Base-by-base conservation (phyloP, 1,140 invertebrate genomes). In the Drosophila pallidifrons region DNA sequence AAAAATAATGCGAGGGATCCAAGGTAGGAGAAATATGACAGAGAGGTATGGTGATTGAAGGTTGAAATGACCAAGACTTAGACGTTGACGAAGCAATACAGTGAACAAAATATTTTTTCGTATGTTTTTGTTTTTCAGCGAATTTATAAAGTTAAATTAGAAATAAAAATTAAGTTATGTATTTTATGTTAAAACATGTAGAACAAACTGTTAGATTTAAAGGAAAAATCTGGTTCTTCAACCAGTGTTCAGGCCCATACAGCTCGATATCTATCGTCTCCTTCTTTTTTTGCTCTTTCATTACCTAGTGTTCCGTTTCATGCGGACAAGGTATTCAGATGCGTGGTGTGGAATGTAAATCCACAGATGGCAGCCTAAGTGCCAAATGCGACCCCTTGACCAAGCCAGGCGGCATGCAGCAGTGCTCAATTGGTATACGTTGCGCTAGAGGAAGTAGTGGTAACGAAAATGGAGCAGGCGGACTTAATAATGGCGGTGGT, bases 321-420 rank as follows among this genome's bases (percentile, higher is more conserved):
- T 98, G 97, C 86, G 97, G 97, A 3, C 95, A 95, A 91, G 97
- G 97, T 0, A 93, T 96, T n/a, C 96, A 97, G 93, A 96, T 95
- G 3, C 94, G 97, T 28, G 95, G 94, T 15, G 96, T 98, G n/a
- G 95, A 97, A 85, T 98, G 97, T 92, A 94, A 95, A 82, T 93
- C 93, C 75, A 75, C 79, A 10, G 81, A 93, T 63, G 88, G 91
- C 51, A 91, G 80, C 82, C 90, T 91, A 60, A 93, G 90, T 77
- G 85, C 75, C 92, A 86, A 94, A 64, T 95, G 95, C 75, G 93
- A 94, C 72, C 93, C 93, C 1, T 77, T 91, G 5, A 91, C 91
- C 16, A 94, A 95, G 79, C 96, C 96, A 0, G 93, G 93, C 20
- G 93, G 94, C 52, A 94, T 94, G 16, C 93, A 96, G 75, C 92